These are phyloP conservation scores for Euura lappo DNA, from an alignment of 1,140 invertebrate species.

Conservation along the genomic window DNA sequence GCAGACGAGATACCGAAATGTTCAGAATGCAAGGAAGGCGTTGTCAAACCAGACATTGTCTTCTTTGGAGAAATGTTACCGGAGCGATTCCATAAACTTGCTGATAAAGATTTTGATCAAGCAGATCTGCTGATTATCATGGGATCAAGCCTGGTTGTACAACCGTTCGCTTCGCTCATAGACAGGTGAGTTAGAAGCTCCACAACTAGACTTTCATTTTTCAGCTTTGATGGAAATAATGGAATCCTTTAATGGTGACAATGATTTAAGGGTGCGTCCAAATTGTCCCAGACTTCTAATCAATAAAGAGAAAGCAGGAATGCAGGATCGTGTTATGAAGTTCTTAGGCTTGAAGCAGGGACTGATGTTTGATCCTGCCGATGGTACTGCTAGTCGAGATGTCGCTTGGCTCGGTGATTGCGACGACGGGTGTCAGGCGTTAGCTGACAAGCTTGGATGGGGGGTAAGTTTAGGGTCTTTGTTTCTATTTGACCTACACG, in stretches of 20 bases:
- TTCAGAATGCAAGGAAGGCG: constrained; percentile 69
- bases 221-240: background rate
- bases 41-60: constrained; percentile 94
- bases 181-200: constrained; percentile 65
- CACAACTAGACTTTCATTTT: constrained; percentile 16
- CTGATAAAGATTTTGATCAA: constrained; percentile 77
- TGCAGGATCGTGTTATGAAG: constrained; percentile 59
- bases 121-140: constrained; percentile 95
- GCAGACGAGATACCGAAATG: constrained; percentile 78
- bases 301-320: constrained; percentile 80
- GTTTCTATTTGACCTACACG: constrained; percentile 14
- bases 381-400: constrained; percentile 70
- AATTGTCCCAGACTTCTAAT: constrained; percentile 83
- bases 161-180: constrained; percentile 92
- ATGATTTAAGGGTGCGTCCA: constrained; percentile 67
- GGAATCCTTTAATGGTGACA: background rate
- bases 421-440: constrained; percentile 80
- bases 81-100: constrained; percentile 71
- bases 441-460: constrained; percentile 88
- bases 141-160: constrained; percentile 93
- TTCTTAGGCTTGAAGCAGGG: constrained; percentile 66
- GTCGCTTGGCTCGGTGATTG: constrained; percentile 88
- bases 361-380: constrained; percentile 71
- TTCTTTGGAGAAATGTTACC: constrained; percentile 94
- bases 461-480: constrained; percentile 59